A percentile compares a stretch with the other conserved stretches of the same genome.
Conservation (phyloP, 2,888 invertebrate species). For the Drosophila putrida region DNA sequence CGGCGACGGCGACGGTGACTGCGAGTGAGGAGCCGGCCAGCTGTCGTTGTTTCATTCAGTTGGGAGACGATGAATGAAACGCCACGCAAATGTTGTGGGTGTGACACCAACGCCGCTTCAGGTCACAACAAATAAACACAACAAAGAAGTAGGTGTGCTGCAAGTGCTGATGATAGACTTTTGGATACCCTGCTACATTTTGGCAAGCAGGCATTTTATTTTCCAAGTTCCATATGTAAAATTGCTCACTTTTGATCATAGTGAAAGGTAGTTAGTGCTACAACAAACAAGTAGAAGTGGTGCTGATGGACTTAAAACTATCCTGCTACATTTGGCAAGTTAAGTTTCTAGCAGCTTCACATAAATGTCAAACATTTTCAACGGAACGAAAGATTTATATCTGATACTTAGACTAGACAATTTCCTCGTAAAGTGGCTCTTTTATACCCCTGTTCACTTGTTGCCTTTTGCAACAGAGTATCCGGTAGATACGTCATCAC, state of each 20-base stretch:
- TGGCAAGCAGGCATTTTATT: not conserved
- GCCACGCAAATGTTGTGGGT: constrained; percentile 69
- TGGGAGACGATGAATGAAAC: constrained; percentile 69
- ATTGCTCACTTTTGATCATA: not conserved
- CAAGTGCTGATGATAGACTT: not conserved
- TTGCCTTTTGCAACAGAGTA: constrained; percentile 25
- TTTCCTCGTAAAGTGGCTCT: not conserved
- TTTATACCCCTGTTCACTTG: not conserved
- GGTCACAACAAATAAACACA: constrained; percentile 64
- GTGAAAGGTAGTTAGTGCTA: no score
- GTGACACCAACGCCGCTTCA: constrained; percentile 76
- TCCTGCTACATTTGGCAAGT: no score
- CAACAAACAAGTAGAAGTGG: no score
- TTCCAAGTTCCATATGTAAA: not conserved
- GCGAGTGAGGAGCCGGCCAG: constrained; percentile 30
- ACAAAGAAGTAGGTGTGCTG: constrained; percentile 45
- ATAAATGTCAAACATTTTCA: no score
- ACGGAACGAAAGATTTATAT: no score
- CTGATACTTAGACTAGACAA: no score
- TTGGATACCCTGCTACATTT: constrained; percentile 9
- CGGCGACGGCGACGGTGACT: not conserved
- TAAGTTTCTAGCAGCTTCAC: no score
- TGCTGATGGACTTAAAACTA: no score
- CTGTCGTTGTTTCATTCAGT: constrained; percentile 69
- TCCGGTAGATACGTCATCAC: constrained; percentile 28